Evolutionary conservation across 2,888 invertebrate species (phyloP).

Genomic region (Julus scanicus): DNA sequence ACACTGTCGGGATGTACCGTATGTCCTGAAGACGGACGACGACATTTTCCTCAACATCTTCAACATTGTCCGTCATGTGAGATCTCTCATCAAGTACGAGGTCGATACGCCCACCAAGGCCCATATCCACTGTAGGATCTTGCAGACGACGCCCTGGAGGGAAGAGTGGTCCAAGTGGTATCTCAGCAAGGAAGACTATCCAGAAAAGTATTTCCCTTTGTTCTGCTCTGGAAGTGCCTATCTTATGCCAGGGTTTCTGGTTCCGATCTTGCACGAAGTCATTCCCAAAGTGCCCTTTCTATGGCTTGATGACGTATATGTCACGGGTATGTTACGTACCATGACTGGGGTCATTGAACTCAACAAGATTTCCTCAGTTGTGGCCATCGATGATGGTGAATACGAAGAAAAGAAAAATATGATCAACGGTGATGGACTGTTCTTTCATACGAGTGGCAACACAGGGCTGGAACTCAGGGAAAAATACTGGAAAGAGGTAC

Average conservation of each 20-base stretch:
- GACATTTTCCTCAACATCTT: conserved; percentile 38
- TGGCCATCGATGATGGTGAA: conserved; percentile 27
- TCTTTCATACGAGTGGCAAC: conserved; percentile 51
- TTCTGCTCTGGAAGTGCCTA: conserved; percentile 42
- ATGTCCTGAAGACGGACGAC: conserved; percentile 35
- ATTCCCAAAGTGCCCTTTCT: background rate
- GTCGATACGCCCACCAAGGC: background rate
- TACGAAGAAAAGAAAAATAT: background rate
- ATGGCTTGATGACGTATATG: conserved; percentile 40
- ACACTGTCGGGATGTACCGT: background rate
- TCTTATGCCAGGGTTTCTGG: background rate
- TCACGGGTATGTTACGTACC: background rate
- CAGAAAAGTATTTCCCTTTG: background rate
- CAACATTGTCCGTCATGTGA: conserved; percentile 19
- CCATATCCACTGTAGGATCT: background rate
- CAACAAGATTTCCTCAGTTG: background rate
- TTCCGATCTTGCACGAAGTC: background rate
- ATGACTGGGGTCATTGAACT: background rate
- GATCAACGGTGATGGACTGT: conserved; percentile 47
- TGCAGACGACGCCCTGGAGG: background rate
- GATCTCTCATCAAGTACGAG: background rate
- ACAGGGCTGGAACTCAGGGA: conserved; percentile 42
- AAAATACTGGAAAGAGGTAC: conserved; percentile 51
- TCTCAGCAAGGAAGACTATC: background rate
- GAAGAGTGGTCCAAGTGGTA: background rate